Conservation (phyloP, 1,140 invertebrate species). For the Drosophila ohnishii region DNA sequence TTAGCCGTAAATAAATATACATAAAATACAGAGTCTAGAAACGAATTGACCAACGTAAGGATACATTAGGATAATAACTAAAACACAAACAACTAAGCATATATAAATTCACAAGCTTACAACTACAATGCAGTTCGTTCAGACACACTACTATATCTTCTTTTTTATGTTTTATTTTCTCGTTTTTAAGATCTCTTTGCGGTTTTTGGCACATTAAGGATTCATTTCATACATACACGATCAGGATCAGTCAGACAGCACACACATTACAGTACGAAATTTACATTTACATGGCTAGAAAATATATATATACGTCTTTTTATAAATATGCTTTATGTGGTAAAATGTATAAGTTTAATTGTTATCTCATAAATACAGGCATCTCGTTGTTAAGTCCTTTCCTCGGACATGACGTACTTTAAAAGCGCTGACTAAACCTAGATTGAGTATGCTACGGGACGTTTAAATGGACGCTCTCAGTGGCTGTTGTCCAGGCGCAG, state of each 20-base stretch:
- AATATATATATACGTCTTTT: conserved; percentile 49
- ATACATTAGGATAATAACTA: conserved; percentile 47
- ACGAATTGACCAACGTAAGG: conserved; percentile 49
- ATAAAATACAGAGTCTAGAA: conserved; percentile 50
- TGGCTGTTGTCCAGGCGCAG: conserved; percentile 80
- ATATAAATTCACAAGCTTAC: conserved; percentile 54
- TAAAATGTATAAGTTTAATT: conserved; percentile 57
- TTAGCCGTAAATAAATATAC: conserved; percentile 72
- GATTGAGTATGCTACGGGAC: conserved; percentile 51
- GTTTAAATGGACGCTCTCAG: conserved; percentile 30
- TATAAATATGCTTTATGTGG: conserved; percentile 56
- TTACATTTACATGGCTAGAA: conserved; percentile 67
- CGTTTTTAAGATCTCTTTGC: conserved; percentile 37
- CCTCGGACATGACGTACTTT: conserved; percentile 60
- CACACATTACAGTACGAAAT: conserved; percentile 46
- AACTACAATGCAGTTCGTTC: conserved; percentile 43
- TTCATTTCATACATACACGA: conserved; percentile 57
- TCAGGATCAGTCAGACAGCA: conserved; percentile 41
- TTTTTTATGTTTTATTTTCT: conserved; percentile 10
- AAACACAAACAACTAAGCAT: conserved; percentile 47
- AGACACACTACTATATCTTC: conserved; percentile 51
- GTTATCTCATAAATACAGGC: conserved; percentile 77
- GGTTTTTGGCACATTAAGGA: conserved; percentile 78
- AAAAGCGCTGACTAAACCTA: conserved; percentile 68
- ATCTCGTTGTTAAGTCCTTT: conserved; percentile 60